Evolutionary conservation across 2,888 invertebrate genomes (phyloP).

Genomic region (Cepaea hortensis): DNA sequence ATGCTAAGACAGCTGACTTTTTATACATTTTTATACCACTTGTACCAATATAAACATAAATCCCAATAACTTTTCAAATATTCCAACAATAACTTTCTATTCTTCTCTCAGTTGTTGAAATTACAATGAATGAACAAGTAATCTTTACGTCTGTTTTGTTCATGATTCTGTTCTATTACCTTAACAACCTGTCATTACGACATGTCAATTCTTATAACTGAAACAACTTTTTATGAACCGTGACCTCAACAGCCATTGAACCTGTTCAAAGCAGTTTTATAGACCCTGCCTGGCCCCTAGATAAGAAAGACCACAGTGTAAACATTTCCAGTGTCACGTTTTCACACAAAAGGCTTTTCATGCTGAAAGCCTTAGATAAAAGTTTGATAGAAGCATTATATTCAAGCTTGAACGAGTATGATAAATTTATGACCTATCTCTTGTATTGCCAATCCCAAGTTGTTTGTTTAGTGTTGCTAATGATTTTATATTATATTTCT

Average conservation of each 20-base stretch:
- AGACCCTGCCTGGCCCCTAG: neutral
- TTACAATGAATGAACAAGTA: neutral
- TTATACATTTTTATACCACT: no score
- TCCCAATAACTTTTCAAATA: neutral
- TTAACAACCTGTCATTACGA: slow-evolving; percentile 4
- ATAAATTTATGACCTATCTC: neutral
- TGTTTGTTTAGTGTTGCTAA: neutral
- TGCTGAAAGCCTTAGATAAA: neutral
- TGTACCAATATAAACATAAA: no score
- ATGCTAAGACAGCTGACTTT: no score
- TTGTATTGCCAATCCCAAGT: neutral
- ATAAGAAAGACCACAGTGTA: slow-evolving; percentile 23
- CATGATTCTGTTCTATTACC: neutral
- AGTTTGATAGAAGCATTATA: neutral
- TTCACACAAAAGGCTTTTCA: neutral
- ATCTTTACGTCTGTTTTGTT: no score
- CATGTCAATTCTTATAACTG: neutral
- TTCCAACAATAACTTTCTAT: neutral
- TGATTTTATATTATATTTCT: neutral
- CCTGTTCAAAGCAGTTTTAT: neutral
- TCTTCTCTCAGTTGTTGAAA: neutral
- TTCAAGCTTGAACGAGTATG: neutral
- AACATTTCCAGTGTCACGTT: slow-evolving; percentile 13
- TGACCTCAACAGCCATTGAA: slow-evolving; percentile 20
- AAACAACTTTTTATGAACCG: neutral